Evolutionary conservation across 2,113 vertebrate species (phyloP).

Genomic region (Myrmecobius fasciatus): DNA sequence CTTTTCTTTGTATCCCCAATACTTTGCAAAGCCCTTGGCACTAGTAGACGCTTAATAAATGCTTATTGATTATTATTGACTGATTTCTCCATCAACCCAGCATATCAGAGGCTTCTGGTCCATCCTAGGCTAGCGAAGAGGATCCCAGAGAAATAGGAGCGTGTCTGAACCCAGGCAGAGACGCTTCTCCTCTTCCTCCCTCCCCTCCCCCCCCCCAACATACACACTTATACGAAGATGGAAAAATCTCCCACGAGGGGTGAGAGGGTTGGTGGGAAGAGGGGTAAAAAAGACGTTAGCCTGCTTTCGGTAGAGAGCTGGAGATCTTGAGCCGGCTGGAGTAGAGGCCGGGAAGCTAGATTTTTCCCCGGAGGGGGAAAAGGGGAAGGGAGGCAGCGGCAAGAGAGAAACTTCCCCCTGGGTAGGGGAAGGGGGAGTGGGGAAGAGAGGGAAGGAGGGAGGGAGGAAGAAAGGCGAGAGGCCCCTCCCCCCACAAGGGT

Average conservation of each 20-base stretch:
- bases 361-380: background rate
- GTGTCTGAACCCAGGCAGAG: background rate
- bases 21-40: background rate
- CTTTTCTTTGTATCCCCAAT: background rate
- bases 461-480: background rate
- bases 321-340: background rate
- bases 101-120: background rate
- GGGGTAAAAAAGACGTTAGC: background rate
- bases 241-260: background rate
- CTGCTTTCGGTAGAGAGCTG: background rate
- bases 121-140: no score
- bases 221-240: no score
- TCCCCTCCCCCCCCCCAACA: no score
- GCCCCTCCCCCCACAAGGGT: background rate
- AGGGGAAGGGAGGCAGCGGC: background rate
- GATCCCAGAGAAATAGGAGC: background rate
- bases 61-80: background rate
- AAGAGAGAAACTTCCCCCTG: background rate
- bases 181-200: no score
- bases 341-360: background rate
- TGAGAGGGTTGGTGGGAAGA: no score
- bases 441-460: background rate
- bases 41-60: background rate
- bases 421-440: background rate
- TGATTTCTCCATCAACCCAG: background rate